A percentile compares a stretch with the other conserved stretches of the same genome.
These are phyloP conservation scores for Bambusicola thoracicus DNA, from an alignment of 2,113 vertebrate species.

Conservation along the genomic window DNA sequence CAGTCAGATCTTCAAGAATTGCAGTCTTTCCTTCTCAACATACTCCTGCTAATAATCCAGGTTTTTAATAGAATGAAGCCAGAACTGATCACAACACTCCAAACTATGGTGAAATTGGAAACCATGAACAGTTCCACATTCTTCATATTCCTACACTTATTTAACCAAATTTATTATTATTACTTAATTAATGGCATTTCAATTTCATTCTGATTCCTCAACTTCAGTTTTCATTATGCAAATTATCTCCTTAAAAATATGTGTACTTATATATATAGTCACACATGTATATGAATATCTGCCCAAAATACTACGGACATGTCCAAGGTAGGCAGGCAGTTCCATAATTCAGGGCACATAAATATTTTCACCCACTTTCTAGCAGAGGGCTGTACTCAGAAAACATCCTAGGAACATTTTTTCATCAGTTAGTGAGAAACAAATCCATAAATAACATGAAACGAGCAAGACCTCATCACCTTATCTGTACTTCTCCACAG, in stretches of 20 bases:
- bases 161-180: neutral
- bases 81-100: neutral
- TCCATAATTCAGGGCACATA: neutral
- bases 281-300: accelerated
- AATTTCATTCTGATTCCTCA: neutral
- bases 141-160: neutral
- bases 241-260: neutral
- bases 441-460: neutral
- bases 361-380: neutral
- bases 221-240: neutral
- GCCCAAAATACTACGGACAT: neutral
- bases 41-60: neutral
- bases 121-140: neutral
- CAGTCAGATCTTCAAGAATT: neutral
- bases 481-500: neutral
- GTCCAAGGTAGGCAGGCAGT: neutral
- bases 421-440: neutral
- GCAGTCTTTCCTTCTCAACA: neutral
- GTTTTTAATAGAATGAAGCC: neutral
- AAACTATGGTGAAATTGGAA: neutral
- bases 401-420: neutral
- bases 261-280: accelerated
- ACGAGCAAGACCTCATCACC: neutral
- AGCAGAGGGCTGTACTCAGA: accelerated
- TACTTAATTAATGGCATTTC: neutral